Conservation (phyloP, 2,113 vertebrate genomes). For the Corythoichthys haematopterus region DNA sequence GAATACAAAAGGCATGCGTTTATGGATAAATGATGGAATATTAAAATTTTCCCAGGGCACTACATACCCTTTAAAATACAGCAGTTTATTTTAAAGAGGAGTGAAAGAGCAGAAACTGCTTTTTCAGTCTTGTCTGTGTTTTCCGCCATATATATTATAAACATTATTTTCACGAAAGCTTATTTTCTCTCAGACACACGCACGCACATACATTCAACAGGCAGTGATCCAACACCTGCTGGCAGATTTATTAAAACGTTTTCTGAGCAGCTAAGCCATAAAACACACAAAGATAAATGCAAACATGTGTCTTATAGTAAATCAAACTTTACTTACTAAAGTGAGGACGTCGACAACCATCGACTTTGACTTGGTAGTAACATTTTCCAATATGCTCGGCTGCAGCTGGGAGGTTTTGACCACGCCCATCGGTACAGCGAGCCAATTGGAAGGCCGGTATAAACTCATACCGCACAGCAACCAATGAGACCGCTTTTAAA, state of each 20-base stretch:
- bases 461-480: rapidly evolving
- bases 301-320: not conserved
- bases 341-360: not conserved
- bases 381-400: not conserved
- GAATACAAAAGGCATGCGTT: too few species aligned
- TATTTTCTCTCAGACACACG: not conserved
- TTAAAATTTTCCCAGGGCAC: too few species aligned
- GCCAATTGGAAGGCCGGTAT: conserved; percentile 12
- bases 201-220: not conserved
- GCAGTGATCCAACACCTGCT: not conserved
- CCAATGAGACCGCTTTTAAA: conserved; percentile 20
- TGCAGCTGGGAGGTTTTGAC: not conserved
- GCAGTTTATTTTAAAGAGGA: too few species aligned
- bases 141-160: too few species aligned
- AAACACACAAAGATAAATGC: not conserved
- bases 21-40: too few species aligned
- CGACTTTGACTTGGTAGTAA: rapidly evolving
- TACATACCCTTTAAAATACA: too few species aligned
- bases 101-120: too few species aligned
- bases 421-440: conserved; percentile 17
- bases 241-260: not conserved
- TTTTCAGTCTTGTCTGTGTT: too few species aligned
- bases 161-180: not conserved
- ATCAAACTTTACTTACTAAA: conserved; percentile 13
- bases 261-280: not conserved